Percentiles rank a stretch among this genome's conserved stretches.
These are phyloP conservation scores for Cherax quadricarinatus DNA, from an alignment of 1,140 invertebrate genomes.

Conservation along the genomic window DNA sequence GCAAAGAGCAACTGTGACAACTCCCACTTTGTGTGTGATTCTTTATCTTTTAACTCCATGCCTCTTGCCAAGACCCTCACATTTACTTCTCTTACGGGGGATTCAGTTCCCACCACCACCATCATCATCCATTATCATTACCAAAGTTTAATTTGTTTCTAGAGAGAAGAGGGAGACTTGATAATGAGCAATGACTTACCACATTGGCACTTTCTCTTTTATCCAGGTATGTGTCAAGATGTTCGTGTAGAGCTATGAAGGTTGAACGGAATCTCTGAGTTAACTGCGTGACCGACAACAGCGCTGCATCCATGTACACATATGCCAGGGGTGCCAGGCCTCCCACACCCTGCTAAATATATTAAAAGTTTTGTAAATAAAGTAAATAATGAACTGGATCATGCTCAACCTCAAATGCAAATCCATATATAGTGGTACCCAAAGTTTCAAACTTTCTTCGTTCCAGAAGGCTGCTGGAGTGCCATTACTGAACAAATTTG, in stretches of 20 bases:
- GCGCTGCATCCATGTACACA: constrained; percentile 80
- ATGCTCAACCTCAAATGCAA: no score
- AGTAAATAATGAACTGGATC: background rate
- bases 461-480: no score
- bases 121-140: no score
- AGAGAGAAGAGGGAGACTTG: background rate
- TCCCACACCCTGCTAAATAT: constrained; percentile 79
- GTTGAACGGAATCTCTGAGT: constrained; percentile 89
- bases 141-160: background rate
- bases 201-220: constrained; percentile 92
- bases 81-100: no score
- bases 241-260: constrained; percentile 95
- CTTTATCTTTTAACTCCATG: no score
- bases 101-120: no score
- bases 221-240: constrained; percentile 95
- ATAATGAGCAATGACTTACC: constrained; percentile 79
- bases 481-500: no score
- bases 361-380: constrained; percentile 20
- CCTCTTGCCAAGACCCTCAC: no score
- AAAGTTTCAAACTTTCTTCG: no score
- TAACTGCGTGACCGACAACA: constrained; percentile 80
- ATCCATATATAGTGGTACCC: no score
- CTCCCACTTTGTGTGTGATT: no score
- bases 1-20: no score
- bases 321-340: constrained; percentile 77